Base-by-base conservation (phyloP, 2,888 invertebrate species). In the Clusia tigrina region DNA sequence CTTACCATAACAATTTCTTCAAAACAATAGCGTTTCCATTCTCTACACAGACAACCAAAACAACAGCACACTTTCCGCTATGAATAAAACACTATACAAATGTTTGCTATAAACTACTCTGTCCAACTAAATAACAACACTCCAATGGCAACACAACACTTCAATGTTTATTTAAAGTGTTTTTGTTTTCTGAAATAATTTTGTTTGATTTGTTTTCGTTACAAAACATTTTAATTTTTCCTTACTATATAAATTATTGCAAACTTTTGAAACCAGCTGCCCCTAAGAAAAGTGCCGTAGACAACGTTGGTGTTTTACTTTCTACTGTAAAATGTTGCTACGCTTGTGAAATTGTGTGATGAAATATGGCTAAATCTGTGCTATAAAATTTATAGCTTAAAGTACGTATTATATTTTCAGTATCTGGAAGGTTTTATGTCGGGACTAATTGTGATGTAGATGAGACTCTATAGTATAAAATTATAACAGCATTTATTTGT, bases 61-160 rank as follows among this genome's bases (percentile, higher is more conserved):
- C n/a, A 5, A 10, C 42, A 42, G 42, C 42, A 42, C 42, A 42
- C 42, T 42, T 42, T 42, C 32, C n/a, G 42, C 42, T 42, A 42
- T 42, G n/a, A 42, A n/a, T n/a, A n/a, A 32, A 42, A 42, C 42
- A 42, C n/a, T 42, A 3, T 42, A 5, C 42, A 42, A 42, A 42
- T 15, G n/a, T n/a, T 42, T 42, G 42, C 42, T 17, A 42, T 10
- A 42, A 15, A 42, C n/a, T n/a, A n/a, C n/a, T n/a, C n/a, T n/a
- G n/a, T n/a, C n/a, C n/a, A n/a, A n/a, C n/a, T n/a, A n/a, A 32
- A 32, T 9, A 6, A 32, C 32, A 32, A n/a, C n/a, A 42, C 42
- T 42, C 42, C 9, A 6, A 42, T 3, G 42, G 42, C n/a, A 42
- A n/a, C n/a, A n/a, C n/a, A n/a, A 42, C 42, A 42, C 42, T 42